phyloP scores from a whole-genome alignment of 1,140 invertebrate species.

The Akabosia matsudoensis region DNA sequence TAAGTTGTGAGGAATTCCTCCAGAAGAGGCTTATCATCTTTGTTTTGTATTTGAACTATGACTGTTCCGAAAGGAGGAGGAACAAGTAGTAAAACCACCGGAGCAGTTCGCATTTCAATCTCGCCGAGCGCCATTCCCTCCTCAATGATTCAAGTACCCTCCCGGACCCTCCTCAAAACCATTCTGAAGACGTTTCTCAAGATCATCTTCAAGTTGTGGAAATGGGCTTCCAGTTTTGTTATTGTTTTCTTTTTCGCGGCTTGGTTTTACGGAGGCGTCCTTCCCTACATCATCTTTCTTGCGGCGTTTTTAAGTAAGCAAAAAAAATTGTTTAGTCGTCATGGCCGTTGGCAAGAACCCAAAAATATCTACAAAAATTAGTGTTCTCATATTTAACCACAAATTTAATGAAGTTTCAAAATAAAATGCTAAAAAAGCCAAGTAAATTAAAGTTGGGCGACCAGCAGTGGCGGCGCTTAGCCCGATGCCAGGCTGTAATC shows the following conservation, averaged over 20 bases:
- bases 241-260: constrained; percentile 43
- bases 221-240: constrained; percentile 41
- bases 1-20: too few relatives aligned
- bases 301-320: constrained; percentile 43
- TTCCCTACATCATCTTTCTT: constrained; percentile 37
- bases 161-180: constrained; percentile 8
- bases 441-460: too few relatives aligned
- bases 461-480: too few relatives aligned
- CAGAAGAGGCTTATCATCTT: neutral
- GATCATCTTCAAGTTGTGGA: constrained; percentile 38
- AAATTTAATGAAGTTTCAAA: too few relatives aligned
- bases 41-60: neutral
- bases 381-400: too few relatives aligned
- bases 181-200: constrained; percentile 36
- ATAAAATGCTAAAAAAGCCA: too few relatives aligned
- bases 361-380: too few relatives aligned
- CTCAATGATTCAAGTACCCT: constrained; percentile 21
- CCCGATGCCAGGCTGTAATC: too few relatives aligned
- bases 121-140: neutral
- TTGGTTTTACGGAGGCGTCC: constrained; percentile 44
- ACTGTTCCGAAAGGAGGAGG: constrained; percentile 4
- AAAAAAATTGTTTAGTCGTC: neutral
- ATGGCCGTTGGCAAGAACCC: too few relatives aligned
- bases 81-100: too few relatives aligned
- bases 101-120: neutral